Conservation (phyloP, 2,797 vertebrate species). For the Cynodonichthys magdalenae region DNA sequence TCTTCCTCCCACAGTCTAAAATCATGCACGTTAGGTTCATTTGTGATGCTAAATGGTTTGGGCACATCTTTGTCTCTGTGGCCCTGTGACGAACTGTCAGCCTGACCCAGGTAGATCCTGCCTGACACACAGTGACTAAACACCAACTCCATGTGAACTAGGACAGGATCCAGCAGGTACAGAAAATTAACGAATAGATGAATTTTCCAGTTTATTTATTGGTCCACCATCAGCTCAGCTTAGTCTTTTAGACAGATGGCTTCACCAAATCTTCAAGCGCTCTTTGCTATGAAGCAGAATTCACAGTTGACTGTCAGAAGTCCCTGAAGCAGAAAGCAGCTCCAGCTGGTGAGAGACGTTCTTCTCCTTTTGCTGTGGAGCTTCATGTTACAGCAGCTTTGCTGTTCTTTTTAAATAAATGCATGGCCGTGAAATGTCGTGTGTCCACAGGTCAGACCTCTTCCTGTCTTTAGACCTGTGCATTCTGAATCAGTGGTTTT, state of each 20-base stretch:
- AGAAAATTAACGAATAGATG: not conserved
- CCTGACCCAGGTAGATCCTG: no score
- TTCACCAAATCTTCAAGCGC: not conserved
- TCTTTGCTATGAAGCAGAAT: constrained; percentile 2
- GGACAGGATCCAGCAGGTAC: no score
- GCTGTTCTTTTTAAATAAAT: not conserved
- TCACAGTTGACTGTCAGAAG: not conserved
- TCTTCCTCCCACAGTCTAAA: no score
- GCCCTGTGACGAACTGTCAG: no score
- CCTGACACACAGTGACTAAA: no score
- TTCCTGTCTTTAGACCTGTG: not conserved
- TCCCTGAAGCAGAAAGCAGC: constrained; percentile 5
- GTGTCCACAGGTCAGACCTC: not conserved
- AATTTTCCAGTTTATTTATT: not conserved
- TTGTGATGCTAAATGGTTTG: no score
- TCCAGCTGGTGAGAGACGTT: constrained; percentile 4
- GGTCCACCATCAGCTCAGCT: not conserved
- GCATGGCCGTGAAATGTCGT: not conserved
- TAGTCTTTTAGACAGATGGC: not conserved
- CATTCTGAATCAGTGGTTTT: no score
- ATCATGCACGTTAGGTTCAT: no score
- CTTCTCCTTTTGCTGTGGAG: not conserved
- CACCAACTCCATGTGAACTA: no score
- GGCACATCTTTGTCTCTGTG: no score
- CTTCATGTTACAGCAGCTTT: not conserved